phyloP scores from a whole-genome alignment of 2,888 invertebrate species.

The Drosophila greeni region DNA sequence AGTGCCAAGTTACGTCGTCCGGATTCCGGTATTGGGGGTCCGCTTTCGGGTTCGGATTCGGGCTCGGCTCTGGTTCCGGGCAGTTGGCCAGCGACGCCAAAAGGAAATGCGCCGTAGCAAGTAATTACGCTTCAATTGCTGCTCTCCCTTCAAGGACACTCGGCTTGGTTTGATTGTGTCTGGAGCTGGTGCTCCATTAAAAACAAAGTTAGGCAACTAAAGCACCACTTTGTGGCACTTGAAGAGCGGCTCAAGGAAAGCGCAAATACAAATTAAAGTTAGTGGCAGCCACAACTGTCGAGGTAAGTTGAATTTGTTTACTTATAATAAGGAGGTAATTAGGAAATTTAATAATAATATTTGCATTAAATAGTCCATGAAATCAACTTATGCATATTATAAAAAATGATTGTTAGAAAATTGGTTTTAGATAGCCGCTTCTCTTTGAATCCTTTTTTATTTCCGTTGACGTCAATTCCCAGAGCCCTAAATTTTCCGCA shows the following conservation, averaged over 20 bases:
- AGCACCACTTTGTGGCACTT: constrained; percentile 18
- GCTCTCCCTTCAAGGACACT: constrained; percentile 53
- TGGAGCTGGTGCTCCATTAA: constrained; percentile 43
- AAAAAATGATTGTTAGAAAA: no score
- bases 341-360: background rate
- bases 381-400: background rate
- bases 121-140: constrained; percentile 72
- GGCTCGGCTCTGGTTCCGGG: constrained; percentile 24
- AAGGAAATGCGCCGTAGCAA: constrained; percentile 67
- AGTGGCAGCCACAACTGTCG: background rate
- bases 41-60: constrained; percentile 7
- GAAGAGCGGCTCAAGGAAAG: constrained; percentile 16
- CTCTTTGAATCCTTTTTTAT: no score
- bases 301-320: constrained; percentile 22
- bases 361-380: background rate
- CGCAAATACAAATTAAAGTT: background rate
- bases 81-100: constrained; percentile 59
- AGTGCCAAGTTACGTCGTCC: constrained; percentile 53
- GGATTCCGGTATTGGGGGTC: constrained; percentile 12
- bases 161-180: constrained; percentile 54
- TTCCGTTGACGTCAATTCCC: constrained; percentile 4
- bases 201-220: constrained; percentile 19
- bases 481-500: background rate
- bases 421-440: no score
- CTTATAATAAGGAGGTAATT: background rate